These are phyloP conservation scores for Cephalopachus bancanus DNA, from an alignment of 2,797 vertebrate species.

Conservation along the genomic window DNA sequence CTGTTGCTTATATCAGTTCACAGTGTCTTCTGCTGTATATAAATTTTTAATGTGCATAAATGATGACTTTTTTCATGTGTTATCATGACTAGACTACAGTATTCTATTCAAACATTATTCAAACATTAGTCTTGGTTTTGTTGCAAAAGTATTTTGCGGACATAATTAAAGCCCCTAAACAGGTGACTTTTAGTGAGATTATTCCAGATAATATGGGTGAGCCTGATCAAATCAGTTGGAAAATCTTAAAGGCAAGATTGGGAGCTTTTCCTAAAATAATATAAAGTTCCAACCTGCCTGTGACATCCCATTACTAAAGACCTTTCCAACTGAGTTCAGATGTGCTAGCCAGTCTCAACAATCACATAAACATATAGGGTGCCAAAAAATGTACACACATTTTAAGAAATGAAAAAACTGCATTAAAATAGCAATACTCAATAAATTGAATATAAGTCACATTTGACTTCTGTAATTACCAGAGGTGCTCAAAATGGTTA, in stretches of 20 bases:
- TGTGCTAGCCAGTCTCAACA: not conserved
- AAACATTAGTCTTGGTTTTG: not conserved
- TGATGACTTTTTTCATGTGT: not conserved
- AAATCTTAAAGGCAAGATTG: not conserved
- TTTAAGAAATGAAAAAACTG: no score
- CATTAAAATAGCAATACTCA: no score
- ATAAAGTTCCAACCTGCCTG: not conserved
- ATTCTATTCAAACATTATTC: not conserved
- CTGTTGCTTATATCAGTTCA: not conserved
- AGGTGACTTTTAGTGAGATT: not conserved
- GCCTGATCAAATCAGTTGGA: constrained; percentile 12
- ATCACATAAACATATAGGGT: not conserved
- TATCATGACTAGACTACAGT: not conserved
- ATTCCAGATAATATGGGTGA: not conserved
- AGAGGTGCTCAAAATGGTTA: no score
- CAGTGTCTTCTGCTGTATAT: not conserved
- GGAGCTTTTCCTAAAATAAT: not conserved
- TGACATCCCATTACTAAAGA: not conserved
- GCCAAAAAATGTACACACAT: no score
- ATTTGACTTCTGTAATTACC: no score
- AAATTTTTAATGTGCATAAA: constrained; percentile 30
- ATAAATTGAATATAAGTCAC: no score
- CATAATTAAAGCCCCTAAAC: not conserved
- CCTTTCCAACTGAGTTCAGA: not conserved
- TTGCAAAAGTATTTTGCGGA: not conserved